A percentile compares a stretch with the other conserved stretches of the same genome.
Evolutionary conservation across 1,140 invertebrate genomes (phyloP).

Genomic region (Gonatopus flavifemur): DNA sequence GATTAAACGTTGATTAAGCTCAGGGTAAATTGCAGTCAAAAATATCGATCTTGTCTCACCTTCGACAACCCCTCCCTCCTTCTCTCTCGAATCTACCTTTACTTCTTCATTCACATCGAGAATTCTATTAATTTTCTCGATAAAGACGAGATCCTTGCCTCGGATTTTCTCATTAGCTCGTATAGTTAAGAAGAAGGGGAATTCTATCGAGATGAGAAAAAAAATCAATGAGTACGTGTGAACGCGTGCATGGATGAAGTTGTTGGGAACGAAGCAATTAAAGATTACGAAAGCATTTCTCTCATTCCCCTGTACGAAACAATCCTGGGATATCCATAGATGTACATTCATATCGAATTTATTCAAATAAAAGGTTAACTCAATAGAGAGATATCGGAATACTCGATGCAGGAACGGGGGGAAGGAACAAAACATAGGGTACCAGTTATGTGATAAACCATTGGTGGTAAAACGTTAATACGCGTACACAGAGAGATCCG

Average conservation of each 20-base stretch:
- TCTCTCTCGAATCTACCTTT: neutral
- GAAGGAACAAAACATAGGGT: too few relatives aligned
- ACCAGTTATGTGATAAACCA: too few relatives aligned
- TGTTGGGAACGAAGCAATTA: neutral
- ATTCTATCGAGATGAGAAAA: constrained; percentile 2
- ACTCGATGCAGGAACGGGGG: too few relatives aligned
- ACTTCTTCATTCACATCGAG: neutral
- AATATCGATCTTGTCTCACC: constrained; percentile 42
- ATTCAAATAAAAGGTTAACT: too few relatives aligned
- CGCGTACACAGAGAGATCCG: constrained; percentile 10
- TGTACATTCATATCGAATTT: too few relatives aligned
- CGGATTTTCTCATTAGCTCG: neutral
- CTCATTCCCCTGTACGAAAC: too few relatives aligned
- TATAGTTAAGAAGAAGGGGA: neutral
- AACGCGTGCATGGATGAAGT: neutral
- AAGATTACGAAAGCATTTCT: too few relatives aligned
- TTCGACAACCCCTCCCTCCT: neutral
- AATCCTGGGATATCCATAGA: too few relatives aligned
- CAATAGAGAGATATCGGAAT: too few relatives aligned
- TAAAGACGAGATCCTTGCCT: too few relatives aligned
- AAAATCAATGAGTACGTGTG: neutral
- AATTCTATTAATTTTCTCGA: neutral
- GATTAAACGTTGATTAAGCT: constrained; percentile 55
- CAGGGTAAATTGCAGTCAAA: constrained; percentile 51
- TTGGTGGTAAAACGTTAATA: constrained; percentile 30